Evolutionary conservation across 2,888 invertebrate species (phyloP), one percentile per base, ranked within the genome.

Genomic region (Dichetophora obliterata): DNA sequence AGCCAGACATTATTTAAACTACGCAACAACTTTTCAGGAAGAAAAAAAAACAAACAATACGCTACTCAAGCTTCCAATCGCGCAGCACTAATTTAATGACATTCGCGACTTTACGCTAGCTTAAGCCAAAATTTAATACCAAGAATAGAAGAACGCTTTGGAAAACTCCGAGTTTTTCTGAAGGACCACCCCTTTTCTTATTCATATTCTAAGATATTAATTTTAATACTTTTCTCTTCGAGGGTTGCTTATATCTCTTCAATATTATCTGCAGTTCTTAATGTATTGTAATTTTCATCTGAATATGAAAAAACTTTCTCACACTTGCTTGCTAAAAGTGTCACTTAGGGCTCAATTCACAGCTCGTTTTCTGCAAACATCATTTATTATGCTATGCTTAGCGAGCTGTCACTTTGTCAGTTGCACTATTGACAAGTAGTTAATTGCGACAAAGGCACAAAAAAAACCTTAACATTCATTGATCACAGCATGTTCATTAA

Each of bases 81-180:
- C 66, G 77, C 80, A 84, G 76, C 83, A 85, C 84, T 85, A 83
- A 85, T 85, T 84, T 83, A 85, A 85, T 85, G 84, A 85, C 84
- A 85, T 85, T 84, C 78, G 76, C 70, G 65, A 61, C 52, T 75
- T 75, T 71, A 74, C 84, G 79, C 78, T 82, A 82, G 52, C 65
- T 54, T 54, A 48, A 77, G 31, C 52, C 61, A n/a, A 31, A 34
- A 63, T 63, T 63, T 43, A 19, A 4, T 27, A 27, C 5, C 8
- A 59, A 59, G 63, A 63, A 43, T 24, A 16, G 24, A 72, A 31
- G n/a, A 59, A 27, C 43, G 43, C 22, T 19, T 19, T 11, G 19
- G 6, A 5, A 37, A 37, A 34, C 22, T 34, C 43, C 19, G 65
- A 43, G 19, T 5, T 16, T 8, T 65, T 19, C 8, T 19, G 5